A percentile compares a stretch with the other conserved stretches of the same genome.
Conservation (phyloP, 2,888 invertebrate species). For the Alsophila aescularia region DNA sequence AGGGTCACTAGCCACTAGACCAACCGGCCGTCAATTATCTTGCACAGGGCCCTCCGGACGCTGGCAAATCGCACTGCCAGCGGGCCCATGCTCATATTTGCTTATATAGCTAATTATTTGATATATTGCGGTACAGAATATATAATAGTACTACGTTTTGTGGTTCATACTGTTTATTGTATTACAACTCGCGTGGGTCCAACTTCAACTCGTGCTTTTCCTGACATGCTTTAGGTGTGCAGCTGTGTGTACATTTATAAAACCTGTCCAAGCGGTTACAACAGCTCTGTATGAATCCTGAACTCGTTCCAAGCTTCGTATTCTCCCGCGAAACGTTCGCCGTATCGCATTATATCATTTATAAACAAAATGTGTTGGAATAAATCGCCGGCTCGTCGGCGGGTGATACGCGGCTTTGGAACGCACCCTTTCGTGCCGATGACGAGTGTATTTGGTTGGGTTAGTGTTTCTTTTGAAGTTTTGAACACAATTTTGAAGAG, state of each 20-base stretch:
- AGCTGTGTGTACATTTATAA: neutral
- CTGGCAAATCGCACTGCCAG: too few species aligned
- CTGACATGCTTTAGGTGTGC: too few species aligned
- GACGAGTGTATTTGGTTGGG: slow-evolving; percentile 2
- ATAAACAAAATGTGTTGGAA: slow-evolving; percentile 85
- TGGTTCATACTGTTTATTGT: too few species aligned
- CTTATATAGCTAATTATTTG: too few species aligned
- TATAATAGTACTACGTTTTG: too few species aligned
- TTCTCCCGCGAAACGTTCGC: slow-evolving; percentile 68
- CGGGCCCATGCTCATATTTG: too few species aligned
- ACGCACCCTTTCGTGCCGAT: slow-evolving; percentile 16
- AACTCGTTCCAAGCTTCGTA: slow-evolving; percentile 66
- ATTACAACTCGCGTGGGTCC: too few species aligned
- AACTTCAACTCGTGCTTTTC: too few species aligned
- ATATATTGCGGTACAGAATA: too few species aligned
- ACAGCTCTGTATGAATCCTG: slow-evolving; percentile 59
- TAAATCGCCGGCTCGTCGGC: slow-evolving; percentile 79
- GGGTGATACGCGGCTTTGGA: slow-evolving; percentile 72
- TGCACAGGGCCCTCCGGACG: too few species aligned
- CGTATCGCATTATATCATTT: slow-evolving; percentile 84
- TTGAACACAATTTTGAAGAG: neutral
- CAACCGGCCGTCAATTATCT: too few species aligned
- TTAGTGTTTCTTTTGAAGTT: neutral
- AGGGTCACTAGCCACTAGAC: too few species aligned
- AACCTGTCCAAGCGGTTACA: slow-evolving; percentile 32